Conservation (phyloP, 2,797 vertebrate species). For the Catamblyrhynchus diadema region DNA sequence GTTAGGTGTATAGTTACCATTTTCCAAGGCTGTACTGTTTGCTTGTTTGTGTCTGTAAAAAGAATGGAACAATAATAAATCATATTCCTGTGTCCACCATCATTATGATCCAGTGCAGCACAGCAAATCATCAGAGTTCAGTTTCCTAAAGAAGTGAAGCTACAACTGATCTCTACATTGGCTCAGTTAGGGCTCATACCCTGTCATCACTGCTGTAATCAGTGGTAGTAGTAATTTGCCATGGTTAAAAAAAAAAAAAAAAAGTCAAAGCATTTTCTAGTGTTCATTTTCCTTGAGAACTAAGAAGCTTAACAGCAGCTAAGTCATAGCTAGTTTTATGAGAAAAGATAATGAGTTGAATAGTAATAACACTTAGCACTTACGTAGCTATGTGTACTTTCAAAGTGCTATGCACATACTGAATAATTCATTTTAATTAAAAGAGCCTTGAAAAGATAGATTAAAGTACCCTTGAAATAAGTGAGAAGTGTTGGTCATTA, state of each 20-base stretch:
- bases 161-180: neutral
- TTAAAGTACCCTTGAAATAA: conserved; percentile 24
- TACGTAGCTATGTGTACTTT: conserved; percentile 4
- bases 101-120: neutral
- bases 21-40: neutral
- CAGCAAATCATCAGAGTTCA: rapidly evolving
- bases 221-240: neutral
- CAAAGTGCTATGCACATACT: neutral
- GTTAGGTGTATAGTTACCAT: neutral
- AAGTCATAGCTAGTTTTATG: conserved; percentile 65
- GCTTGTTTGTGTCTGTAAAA: neutral
- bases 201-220: neutral
- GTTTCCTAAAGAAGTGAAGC: neutral
- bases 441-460: conserved; percentile 38
- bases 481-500: neutral
- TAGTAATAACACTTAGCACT: neutral
- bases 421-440: conserved; percentile 51
- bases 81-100: neutral
- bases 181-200: neutral
- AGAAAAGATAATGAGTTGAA: conserved; percentile 64
- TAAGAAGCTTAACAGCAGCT: conserved; percentile 65
- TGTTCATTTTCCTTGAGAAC: conserved; percentile 42
- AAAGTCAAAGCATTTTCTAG: conserved; percentile 44
- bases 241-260: neutral
- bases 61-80: neutral